Evolutionary conservation across 2,797 vertebrate species (phyloP).

Genomic region (Petrocephalus schoutedeni): DNA sequence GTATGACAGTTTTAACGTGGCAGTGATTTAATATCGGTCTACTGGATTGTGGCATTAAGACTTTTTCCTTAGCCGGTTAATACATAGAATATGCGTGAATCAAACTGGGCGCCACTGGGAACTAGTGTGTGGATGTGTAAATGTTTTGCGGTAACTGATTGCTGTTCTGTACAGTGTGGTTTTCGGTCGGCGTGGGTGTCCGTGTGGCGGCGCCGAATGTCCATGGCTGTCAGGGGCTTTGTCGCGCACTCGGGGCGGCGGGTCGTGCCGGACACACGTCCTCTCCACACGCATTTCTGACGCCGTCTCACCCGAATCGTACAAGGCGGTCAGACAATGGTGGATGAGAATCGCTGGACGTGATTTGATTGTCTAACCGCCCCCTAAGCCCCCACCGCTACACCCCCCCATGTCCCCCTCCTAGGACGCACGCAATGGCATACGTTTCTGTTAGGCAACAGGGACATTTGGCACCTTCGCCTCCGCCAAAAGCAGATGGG

Average conservation of each 20-base stretch:
- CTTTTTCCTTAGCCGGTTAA: neutral
- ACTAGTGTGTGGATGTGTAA: neutral
- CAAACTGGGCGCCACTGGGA: neutral
- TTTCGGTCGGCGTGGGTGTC: neutral
- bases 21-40: neutral
- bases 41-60: neutral
- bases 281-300: neutral
- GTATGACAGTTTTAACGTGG: neutral
- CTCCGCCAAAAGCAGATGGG: constrained; percentile 71
- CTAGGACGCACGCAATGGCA: constrained; percentile 2
- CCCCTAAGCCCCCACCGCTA: neutral
- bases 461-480: constrained; percentile 59
- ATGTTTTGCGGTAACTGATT: neutral
- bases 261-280: neutral
- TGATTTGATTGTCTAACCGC: constrained; percentile 18
- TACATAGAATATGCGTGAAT: neutral
- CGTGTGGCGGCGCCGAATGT: neutral
- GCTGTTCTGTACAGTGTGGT: neutral
- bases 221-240: neutral
- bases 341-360: constrained; percentile 2
- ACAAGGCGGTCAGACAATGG: constrained; percentile 2
- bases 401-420: neutral
- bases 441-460: constrained; percentile 33
- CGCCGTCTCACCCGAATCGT: neutral
- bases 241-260: neutral